Conservation (phyloP, 2,797 vertebrate genomes). For the Chromis chromis region DNA sequence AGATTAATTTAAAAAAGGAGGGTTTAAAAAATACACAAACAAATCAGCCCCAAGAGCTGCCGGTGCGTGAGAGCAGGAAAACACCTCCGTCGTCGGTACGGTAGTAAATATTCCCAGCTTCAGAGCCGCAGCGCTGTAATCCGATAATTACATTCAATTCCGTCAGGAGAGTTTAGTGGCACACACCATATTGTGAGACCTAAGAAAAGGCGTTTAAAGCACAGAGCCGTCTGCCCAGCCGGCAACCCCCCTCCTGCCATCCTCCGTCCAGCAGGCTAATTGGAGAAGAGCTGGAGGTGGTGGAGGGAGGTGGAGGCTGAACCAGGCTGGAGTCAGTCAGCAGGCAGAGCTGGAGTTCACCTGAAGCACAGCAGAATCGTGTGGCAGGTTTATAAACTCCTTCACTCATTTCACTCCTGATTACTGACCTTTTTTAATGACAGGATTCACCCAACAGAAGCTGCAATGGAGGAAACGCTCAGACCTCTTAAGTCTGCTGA, state of each 20-base stretch:
- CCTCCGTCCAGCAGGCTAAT: constrained; percentile 48
- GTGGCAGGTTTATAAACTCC: background rate
- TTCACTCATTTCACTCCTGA: background rate
- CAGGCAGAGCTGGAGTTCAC: constrained; percentile 38
- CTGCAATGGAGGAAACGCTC: background rate
- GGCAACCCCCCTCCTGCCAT: constrained; percentile 29
- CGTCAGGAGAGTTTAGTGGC: constrained; percentile 83
- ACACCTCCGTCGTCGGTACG: constrained; percentile 41
- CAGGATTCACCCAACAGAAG: background rate
- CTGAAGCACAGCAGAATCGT: background rate
- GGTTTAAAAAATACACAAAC: constrained; percentile 17
- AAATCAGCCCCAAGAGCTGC: constrained; percentile 6
- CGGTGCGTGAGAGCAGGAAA: constrained; percentile 36
- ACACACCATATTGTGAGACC: constrained; percentile 78
- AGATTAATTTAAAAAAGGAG: constrained; percentile 38
- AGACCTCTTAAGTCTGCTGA: background rate
- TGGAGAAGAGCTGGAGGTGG: constrained; percentile 38
- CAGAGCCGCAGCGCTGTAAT: constrained; percentile 78
- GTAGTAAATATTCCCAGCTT: constrained; percentile 74
- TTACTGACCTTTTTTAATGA: background rate
- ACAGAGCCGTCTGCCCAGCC: constrained; percentile 73
- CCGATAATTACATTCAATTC: constrained; percentile 85
- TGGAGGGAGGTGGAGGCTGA: constrained; percentile 4
- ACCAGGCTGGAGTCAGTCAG: constrained; percentile 29
- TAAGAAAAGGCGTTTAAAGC: constrained; percentile 82